Evolutionary conservation across 2,888 invertebrate genomes (phyloP).

Genomic region (Hypsopygia costalis): DNA sequence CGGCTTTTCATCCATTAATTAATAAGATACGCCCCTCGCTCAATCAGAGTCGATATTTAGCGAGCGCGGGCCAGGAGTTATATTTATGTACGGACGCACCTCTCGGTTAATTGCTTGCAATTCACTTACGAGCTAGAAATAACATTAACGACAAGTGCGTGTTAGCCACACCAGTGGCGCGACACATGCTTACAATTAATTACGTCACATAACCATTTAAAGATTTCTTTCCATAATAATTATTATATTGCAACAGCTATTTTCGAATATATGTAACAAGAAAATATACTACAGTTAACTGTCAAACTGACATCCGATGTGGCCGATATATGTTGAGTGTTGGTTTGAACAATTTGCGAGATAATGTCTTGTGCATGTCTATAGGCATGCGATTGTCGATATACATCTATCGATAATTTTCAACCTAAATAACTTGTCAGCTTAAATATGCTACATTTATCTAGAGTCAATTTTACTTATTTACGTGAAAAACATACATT

Average conservation of each 20-base stretch:
- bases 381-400: conserved; percentile 7
- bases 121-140: conserved; percentile 59
- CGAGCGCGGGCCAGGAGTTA: conserved; percentile 40
- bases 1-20: conserved; percentile 73
- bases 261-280: conserved; percentile 1
- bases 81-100: conserved; percentile 65
- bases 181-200: conserved; percentile 15
- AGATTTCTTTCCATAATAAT: conserved; percentile 10
- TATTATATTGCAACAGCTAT: not conserved
- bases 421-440: no score
- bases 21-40: conserved; percentile 70
- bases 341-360: conserved; percentile 21
- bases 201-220: conserved; percentile 21
- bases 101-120: conserved; percentile 65
- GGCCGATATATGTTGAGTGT: conserved; percentile 19
- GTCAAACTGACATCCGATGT: conserved; percentile 21
- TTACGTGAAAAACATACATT: no score
- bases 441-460: no score
- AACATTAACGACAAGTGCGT: conserved; percentile 50
- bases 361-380: conserved; percentile 12
- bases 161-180: conserved; percentile 32
- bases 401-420: conserved; percentile 7
- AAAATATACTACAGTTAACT: conserved; percentile 16
- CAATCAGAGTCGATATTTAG: conserved; percentile 66
- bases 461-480: no score